A percentile compares a stretch with the other conserved stretches of the same genome.
These are phyloP conservation scores for Morone chrysops DNA, from an alignment of 2,113 vertebrate genomes.

Conservation along the genomic window DNA sequence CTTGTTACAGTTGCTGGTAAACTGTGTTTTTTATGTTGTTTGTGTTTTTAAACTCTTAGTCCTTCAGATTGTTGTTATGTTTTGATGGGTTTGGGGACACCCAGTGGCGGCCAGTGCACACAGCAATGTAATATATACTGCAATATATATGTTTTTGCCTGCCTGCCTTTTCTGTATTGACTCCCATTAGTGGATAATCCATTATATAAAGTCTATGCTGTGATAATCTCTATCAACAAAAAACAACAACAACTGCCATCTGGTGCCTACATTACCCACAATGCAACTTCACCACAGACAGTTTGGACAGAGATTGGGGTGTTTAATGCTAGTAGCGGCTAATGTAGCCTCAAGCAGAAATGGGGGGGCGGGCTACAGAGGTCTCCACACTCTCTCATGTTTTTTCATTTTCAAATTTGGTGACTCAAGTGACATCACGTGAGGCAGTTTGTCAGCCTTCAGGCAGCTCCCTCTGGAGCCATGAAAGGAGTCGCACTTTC, in stretches of 20 bases:
- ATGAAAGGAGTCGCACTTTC: no score
- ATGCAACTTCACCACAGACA: background rate
- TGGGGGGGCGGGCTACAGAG: no score
- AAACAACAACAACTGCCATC: no score
- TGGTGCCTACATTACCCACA: background rate
- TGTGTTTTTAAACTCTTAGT: conserved; percentile 30
- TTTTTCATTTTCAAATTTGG: no score
- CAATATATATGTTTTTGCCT: no score
- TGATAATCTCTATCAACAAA: background rate
- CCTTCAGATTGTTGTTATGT: background rate
- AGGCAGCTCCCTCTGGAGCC: no score
- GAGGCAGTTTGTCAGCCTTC: no score
- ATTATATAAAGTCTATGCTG: background rate
- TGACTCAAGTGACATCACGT: no score
- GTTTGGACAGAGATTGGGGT: background rate
- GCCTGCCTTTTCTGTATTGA: background rate
- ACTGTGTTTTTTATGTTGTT: conserved; percentile 89
- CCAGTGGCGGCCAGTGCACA: conserved; percentile 31
- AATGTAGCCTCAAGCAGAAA: background rate
- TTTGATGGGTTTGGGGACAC: conserved; percentile 16
- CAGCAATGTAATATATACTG: background rate
- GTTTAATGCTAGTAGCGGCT: no score
- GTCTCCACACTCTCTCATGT: no score
- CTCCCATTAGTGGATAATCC: no score
- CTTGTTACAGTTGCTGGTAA: conserved; percentile 92